phyloP scores from a whole-genome alignment of 35 echinoderm and acorn worm genomes.

The Eucidaris tribuloides region DNA sequence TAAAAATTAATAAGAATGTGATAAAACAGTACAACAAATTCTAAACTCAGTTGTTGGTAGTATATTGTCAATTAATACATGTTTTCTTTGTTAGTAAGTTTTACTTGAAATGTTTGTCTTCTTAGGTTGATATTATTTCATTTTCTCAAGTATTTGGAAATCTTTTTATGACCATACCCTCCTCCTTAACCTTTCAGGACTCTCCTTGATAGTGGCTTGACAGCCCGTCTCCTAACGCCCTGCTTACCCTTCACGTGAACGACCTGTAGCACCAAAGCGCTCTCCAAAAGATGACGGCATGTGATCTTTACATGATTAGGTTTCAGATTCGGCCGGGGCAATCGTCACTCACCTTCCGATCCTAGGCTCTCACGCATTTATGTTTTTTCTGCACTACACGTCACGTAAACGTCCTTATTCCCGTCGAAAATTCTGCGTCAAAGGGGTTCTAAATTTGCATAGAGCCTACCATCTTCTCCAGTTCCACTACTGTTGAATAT shows the following conservation, averaged over 20 bases:
- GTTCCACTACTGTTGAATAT: background rate
- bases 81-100: background rate
- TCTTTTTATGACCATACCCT: constrained; percentile 8
- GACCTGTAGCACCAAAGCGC: background rate
- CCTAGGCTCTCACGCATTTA: background rate
- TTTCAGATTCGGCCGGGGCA: background rate
- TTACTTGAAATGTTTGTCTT: background rate
- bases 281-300: background rate
- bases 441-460: background rate
- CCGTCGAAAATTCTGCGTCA: background rate
- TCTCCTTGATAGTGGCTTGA: constrained; percentile 22
- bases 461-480: background rate
- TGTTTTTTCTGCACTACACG: constrained; percentile 9
- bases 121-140: background rate
- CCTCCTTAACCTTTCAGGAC: constrained; percentile 21
- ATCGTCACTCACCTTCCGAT: background rate
- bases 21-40: background rate
- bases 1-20: background rate
- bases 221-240: background rate
- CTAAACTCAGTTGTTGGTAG: background rate
- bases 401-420: background rate
- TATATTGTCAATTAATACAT: background rate
- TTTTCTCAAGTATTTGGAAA: background rate
- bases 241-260: background rate
- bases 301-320: constrained; percentile 26